Evolutionary conservation across 2,888 invertebrate genomes (phyloP).

Genomic region (Drosophila mimica): DNA sequence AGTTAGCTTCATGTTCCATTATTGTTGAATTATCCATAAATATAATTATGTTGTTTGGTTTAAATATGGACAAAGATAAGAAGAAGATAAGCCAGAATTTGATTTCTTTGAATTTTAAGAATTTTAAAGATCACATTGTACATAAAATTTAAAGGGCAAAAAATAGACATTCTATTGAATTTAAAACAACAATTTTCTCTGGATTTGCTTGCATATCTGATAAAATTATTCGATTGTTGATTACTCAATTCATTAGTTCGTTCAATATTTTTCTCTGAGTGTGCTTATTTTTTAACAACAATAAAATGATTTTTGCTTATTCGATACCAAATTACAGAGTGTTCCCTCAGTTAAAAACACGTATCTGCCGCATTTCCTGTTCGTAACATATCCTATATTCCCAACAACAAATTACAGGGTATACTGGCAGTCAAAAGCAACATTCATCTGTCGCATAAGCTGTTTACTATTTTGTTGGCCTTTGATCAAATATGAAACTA

Average conservation of each 20-base stretch:
- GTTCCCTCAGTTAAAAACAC: too few relatives aligned
- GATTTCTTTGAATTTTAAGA: too few relatives aligned
- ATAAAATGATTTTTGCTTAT: background rate
- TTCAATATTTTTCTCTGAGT: background rate
- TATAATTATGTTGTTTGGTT: too few relatives aligned
- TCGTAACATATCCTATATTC: background rate
- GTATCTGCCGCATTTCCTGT: too few relatives aligned
- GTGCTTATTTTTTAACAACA: background rate
- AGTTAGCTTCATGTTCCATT: background rate
- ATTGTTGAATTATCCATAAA: background rate
- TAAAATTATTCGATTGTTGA: background rate
- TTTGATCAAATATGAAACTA: conserved; percentile 80
- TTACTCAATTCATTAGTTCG: background rate
- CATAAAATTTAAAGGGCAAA: too few relatives aligned
- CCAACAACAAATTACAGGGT: background rate
- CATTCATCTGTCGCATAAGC: background rate
- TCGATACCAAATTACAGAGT: background rate
- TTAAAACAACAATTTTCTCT: too few relatives aligned
- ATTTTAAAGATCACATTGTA: too few relatives aligned
- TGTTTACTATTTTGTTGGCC: conserved; percentile 62
- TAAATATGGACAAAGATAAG: too few relatives aligned
- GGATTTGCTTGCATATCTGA: too few relatives aligned
- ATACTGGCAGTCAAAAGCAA: background rate
- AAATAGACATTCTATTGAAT: too few relatives aligned
- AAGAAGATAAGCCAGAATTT: too few relatives aligned